phyloP scores from a whole-genome alignment of 2,888 invertebrate species.

The Epirrhoe tristata region DNA sequence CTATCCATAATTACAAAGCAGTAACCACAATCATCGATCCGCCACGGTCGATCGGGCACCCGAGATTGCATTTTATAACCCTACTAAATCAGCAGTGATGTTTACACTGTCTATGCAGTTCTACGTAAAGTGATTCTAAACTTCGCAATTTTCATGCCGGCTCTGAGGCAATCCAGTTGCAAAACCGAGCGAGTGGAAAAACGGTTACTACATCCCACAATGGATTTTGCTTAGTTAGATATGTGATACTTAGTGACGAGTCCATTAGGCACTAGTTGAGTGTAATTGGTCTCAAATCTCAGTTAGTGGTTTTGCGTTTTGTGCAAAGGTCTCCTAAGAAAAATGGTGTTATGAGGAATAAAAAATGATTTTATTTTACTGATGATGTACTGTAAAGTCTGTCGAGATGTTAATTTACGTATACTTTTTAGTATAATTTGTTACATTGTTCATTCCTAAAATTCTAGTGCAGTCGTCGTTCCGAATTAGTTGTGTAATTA shows the following conservation, averaged over 20 bases:
- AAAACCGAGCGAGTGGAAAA: conserved; percentile 71
- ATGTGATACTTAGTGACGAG: conserved; percentile 31
- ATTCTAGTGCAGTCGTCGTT: not conserved
- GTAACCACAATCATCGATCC: conserved; percentile 56
- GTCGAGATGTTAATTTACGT: no score
- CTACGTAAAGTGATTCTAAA: conserved; percentile 53
- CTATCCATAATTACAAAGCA: conserved; percentile 51
- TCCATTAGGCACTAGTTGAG: not conserved
- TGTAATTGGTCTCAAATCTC: not conserved
- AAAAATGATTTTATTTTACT: no score
- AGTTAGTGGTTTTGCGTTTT: not conserved
- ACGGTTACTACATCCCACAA: conserved; percentile 75
- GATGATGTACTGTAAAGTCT: no score
- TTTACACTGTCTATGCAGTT: conserved; percentile 21
- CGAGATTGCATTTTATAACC: conserved; percentile 54
- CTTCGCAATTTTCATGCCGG: conserved; percentile 59
- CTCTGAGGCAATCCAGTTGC: conserved; percentile 73
- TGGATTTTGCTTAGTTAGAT: conserved; percentile 50
- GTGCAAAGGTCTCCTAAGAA: not conserved
- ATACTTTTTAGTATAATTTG: not conserved
- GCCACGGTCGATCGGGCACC: conserved; percentile 52
- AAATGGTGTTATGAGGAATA: no score
- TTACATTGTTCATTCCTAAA: not conserved
- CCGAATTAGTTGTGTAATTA: conserved; percentile 16
- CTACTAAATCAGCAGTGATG: conserved; percentile 54